phyloP scores from a whole-genome alignment of 2,797 vertebrate species.

The Premnoplex brunnescens region DNA sequence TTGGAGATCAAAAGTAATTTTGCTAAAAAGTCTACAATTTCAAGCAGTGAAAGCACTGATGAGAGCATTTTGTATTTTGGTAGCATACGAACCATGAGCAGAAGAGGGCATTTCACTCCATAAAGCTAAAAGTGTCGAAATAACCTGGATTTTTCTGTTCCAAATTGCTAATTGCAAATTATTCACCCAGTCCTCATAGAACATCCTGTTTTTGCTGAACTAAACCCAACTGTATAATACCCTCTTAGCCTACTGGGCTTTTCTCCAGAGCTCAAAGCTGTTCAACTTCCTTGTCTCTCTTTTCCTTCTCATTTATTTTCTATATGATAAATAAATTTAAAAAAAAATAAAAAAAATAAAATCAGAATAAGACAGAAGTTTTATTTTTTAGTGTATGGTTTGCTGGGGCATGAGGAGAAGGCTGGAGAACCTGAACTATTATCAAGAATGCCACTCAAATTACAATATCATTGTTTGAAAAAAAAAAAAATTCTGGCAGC shows the following conservation, averaged over 20 bases:
- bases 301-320: not conserved
- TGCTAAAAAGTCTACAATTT: not conserved
- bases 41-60: not conserved
- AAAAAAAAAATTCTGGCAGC: constrained; percentile 42
- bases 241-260: constrained; percentile 63
- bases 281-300: not conserved
- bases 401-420: not conserved
- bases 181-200: constrained; percentile 31
- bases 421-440: not conserved
- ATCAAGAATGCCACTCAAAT: constrained; percentile 42
- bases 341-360: not conserved
- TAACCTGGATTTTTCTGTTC: not conserved
- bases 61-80: not conserved
- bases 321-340: not conserved
- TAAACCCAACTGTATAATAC: constrained; percentile 13
- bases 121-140: not conserved
- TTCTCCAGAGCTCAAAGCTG: constrained; percentile 46
- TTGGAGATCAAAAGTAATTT: not conserved
- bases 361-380: not conserved
- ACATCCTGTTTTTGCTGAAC: constrained; percentile 34
- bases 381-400: not conserved
- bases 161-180: constrained; percentile 38
- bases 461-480: constrained; percentile 49
- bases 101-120: not conserved
- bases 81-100: not conserved